Base-by-base conservation (phyloP, 2,888 invertebrate genomes). In the Rhopalosiphum nymphaeae region DNA sequence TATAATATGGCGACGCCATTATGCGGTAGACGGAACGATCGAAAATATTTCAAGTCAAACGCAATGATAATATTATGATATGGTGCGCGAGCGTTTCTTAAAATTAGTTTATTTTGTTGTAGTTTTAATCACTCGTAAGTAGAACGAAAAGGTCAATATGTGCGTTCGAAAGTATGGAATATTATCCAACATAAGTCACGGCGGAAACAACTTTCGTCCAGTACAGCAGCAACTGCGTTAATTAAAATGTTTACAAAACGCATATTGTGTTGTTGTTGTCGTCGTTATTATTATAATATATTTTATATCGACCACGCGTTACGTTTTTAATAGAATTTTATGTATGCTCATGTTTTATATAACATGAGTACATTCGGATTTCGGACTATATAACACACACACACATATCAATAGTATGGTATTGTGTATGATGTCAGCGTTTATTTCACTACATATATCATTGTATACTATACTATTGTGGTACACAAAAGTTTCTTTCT, bases 201-300 rank as follows among this genome's bases (percentile, higher is more conserved):
- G 57, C 57, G 86, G 91, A 91, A 91, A 91, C 91, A 46, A 91
- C 91, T 91, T 91, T 86, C 46, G 56, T 86, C 86, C 36, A 78
- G 26, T 42, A 16, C 89, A 29, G 46, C 87, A 49, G 87, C 49
- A 16, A n/a, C 49, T 29, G 56, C 26, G 36, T 91, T 91, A 86
- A 91, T 91, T 91, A 86, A 91, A 91, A 91, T 86, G n/a, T 91
- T 57, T 91, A 56, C 56, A 91, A 91, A 56, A 91, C 91, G 16
- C 53, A 91, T 86, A 46, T 56, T 56, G 56, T 56, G 53, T 67
- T 16, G 16, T 1, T 36, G 86, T 67, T 0, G 29, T 16, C 36
- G 46, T 86, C 44, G 89, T 42, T 53, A 29, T 57, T 57, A 53
- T 88, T 78, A 78, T 25, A 36, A 36, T 88, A 36, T 53, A 36